phyloP scores from a whole-genome alignment of 2,113 vertebrate species.

The Aphelocoma coerulescens region DNA sequence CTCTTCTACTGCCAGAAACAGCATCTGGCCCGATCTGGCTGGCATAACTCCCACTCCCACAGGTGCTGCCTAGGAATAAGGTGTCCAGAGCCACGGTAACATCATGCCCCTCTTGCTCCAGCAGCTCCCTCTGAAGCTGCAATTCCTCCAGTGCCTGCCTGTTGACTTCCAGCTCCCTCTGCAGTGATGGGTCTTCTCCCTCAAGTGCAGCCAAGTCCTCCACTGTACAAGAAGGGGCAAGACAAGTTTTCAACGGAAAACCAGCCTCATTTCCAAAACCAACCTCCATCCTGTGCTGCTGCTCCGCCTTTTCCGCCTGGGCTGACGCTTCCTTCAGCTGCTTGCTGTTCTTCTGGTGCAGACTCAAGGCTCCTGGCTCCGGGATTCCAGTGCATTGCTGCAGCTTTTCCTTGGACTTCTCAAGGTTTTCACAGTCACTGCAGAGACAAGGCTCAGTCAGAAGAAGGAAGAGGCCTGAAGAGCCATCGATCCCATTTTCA shows the following conservation, averaged over 20 bases:
- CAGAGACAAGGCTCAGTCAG: neutral
- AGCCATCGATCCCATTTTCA: neutral
- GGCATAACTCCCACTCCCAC: neutral
- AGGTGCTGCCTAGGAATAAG: neutral
- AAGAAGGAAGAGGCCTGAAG: neutral
- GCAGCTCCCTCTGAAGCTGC: slow-evolving; percentile 72
- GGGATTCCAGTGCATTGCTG: no score
- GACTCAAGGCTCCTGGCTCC: no score
- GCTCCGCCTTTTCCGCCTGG: no score
- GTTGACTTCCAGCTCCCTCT: slow-evolving; percentile 68
- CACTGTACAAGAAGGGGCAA: slow-evolving; percentile 25
- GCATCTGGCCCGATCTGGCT: neutral
- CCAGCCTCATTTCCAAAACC: no score
- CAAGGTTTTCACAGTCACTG: neutral
- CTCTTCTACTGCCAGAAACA: neutral
- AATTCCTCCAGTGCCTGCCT: slow-evolving; percentile 77
- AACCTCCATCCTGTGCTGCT: no score
- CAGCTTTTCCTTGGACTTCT: neutral
- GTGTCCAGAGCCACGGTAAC: slow-evolving; percentile 64
- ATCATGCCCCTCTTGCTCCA: slow-evolving; percentile 75
- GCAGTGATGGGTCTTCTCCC: slow-evolving; percentile 59
- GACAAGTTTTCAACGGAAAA: neutral
- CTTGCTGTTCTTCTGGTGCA: no score
- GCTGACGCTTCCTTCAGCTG: no score
- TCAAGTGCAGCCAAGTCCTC: slow-evolving; percentile 64